These are phyloP conservation scores for Anthopleura xanthogrammica DNA, from an alignment of 92 coral and sea anemone species.

Conservation along the genomic window DNA sequence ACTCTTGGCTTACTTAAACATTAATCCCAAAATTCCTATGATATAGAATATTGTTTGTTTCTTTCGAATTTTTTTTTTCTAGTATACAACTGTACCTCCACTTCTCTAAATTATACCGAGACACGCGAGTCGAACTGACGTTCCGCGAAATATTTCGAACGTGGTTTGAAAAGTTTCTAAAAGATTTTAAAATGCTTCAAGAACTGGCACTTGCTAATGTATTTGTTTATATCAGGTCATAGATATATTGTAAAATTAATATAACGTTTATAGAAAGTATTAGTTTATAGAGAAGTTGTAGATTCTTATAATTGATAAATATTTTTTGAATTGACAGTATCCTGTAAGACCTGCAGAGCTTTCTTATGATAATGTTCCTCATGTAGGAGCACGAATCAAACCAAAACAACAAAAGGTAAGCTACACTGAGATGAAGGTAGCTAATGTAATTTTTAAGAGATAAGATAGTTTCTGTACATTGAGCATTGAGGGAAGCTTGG, in stretches of 20 bases:
- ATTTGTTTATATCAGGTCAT: background rate
- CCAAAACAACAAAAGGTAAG: constrained; percentile 88
- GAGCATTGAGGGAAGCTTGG: too few species aligned
- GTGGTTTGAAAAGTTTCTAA: background rate
- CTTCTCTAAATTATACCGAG: background rate
- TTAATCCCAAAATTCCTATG: background rate
- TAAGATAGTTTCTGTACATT: too few species aligned
- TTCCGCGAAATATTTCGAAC: background rate
- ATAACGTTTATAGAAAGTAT: too few species aligned
- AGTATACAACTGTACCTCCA: too few species aligned
- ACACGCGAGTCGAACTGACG: background rate
- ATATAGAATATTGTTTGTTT: background rate
- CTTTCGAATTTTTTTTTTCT: too few species aligned
- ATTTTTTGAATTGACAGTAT: constrained; percentile 48
- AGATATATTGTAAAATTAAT: too few species aligned
- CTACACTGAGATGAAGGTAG: too few species aligned
- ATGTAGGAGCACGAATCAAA: constrained; percentile 85
- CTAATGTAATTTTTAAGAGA: too few species aligned
- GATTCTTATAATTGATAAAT: background rate
- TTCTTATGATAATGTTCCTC: constrained; percentile 81
- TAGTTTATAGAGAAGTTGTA: background rate
- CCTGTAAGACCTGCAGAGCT: constrained; percentile 87
- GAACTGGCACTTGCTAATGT: background rate
- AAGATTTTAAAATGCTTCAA: background rate
- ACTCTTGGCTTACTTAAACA: background rate